Evolutionary conservation across 2,888 invertebrate species (phyloP).

Genomic region (Agrotis exclamationis): DNA sequence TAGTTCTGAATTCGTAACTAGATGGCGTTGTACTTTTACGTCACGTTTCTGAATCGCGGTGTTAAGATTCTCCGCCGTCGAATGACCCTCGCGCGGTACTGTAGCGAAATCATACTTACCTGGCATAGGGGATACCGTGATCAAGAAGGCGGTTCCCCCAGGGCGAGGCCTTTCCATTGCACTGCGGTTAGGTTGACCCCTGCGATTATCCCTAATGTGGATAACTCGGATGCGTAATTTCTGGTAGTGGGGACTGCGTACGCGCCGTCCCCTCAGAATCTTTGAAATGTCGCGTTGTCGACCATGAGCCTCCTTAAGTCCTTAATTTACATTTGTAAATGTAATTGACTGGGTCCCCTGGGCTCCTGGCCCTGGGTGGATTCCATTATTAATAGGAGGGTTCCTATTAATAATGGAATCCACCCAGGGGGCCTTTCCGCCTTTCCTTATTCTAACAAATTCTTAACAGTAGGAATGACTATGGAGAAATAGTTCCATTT

Average conservation of each 20-base stretch:
- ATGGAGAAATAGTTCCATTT: too few species aligned
- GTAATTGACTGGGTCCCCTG: too few species aligned
- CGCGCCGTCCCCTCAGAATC: slow-evolving; percentile 48
- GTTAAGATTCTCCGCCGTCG: slow-evolving; percentile 53
- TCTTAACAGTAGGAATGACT: too few species aligned
- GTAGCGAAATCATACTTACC: slow-evolving; percentile 38
- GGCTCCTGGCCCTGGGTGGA: too few species aligned
- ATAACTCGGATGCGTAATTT: slow-evolving; percentile 56
- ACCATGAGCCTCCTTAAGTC: too few species aligned
- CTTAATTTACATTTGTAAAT: too few species aligned
- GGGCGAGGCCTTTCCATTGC: slow-evolving; percentile 53
- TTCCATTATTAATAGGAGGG: too few species aligned
- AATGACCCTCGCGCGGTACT: slow-evolving; percentile 25
- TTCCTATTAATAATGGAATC: too few species aligned
- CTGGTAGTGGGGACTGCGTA: slow-evolving; percentile 58
- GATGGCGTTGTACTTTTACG: slow-evolving; percentile 48
- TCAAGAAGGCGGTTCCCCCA: slow-evolving; percentile 54
- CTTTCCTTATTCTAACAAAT: too few species aligned
- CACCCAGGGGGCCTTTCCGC: too few species aligned
- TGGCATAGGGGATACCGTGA: slow-evolving; percentile 57
- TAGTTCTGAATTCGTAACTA: slow-evolving; percentile 15
- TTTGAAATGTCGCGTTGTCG: too few species aligned
- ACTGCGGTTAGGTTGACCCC: slow-evolving; percentile 55
- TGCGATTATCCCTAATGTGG: slow-evolving; percentile 55
- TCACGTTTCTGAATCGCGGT: slow-evolving; percentile 48